phyloP scores from a whole-genome alignment of 2,888 invertebrate species.

The Amblyjoppa fuscipennis region DNA sequence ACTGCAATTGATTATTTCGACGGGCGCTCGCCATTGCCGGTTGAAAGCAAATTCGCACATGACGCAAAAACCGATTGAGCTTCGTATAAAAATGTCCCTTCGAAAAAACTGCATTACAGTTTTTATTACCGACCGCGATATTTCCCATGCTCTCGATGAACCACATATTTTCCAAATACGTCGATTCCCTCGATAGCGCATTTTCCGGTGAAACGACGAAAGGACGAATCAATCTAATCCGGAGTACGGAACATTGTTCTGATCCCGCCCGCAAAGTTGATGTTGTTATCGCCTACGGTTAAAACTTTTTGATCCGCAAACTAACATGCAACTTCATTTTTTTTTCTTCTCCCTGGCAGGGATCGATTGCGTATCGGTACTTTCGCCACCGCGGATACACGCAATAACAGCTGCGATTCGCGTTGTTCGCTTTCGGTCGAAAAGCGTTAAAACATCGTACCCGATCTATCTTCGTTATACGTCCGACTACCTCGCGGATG shows the following conservation, averaged over 20 bases:
- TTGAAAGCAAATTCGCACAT: no score
- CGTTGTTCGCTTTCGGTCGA: slow-evolving; percentile 49
- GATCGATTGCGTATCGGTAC: slow-evolving; percentile 60
- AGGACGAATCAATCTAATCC: neutral
- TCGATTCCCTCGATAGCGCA: no score
- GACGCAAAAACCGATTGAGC: no score
- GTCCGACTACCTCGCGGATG: slow-evolving; percentile 58
- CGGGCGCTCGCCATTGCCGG: no score
- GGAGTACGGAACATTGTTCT: neutral
- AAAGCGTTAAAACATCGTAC: slow-evolving; percentile 59
- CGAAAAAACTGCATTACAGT: no score
- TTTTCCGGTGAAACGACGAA: neutral
- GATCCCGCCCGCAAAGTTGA: neutral
- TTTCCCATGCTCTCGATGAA: no score
- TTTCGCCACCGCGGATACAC: slow-evolving; percentile 32
- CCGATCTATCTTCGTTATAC: slow-evolving; percentile 67
- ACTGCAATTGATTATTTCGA: no score
- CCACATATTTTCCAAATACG: no score
- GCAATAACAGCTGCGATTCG: slow-evolving; percentile 60
- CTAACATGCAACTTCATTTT: neutral
- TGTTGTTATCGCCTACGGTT: slow-evolving; percentile 6
- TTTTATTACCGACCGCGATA: no score
- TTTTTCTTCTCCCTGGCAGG: slow-evolving; percentile 30
- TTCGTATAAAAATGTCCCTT: no score
- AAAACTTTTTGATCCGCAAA: neutral